Conservation (phyloP, 2,797 vertebrate species). For the Fistularia commersonii region DNA sequence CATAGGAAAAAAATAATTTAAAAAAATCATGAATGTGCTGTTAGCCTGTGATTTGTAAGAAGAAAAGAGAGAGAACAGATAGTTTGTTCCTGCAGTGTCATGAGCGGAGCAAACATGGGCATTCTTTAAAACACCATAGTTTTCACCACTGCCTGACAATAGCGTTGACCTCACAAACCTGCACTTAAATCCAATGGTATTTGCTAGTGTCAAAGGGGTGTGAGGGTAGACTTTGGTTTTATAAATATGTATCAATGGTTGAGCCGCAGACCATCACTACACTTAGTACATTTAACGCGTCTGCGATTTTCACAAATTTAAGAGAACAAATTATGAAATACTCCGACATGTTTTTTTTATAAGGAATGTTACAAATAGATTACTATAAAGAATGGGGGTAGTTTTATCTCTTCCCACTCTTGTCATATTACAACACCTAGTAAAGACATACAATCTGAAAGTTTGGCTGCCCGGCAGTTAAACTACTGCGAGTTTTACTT, state of each 20-base stretch:
- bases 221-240: conserved; percentile 44
- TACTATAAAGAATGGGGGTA: no score
- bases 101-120: conserved; percentile 14
- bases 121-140: conserved; percentile 19
- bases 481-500: conserved; percentile 63
- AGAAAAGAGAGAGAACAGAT: background rate
- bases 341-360: conserved; percentile 16
- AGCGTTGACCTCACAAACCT: conserved; percentile 56
- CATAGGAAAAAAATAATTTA: background rate
- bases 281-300: conserved; percentile 28
- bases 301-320: conserved; percentile 22
- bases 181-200: conserved; percentile 30
- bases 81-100: conserved; percentile 30
- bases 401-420: no score
- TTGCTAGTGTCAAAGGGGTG: conserved; percentile 37
- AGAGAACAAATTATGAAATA: conserved; percentile 5
- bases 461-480: conserved; percentile 59
- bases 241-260: conserved; percentile 44
- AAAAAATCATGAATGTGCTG: background rate
- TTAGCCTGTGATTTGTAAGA: background rate
- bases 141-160: conserved; percentile 19
- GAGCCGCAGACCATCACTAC: conserved; percentile 45
- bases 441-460: conserved; percentile 45
- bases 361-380: no score
- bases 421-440: no score